Evolutionary conservation across 2,797 vertebrate genomes (phyloP).

Genomic region (Rhynchonycteris naso): DNA sequence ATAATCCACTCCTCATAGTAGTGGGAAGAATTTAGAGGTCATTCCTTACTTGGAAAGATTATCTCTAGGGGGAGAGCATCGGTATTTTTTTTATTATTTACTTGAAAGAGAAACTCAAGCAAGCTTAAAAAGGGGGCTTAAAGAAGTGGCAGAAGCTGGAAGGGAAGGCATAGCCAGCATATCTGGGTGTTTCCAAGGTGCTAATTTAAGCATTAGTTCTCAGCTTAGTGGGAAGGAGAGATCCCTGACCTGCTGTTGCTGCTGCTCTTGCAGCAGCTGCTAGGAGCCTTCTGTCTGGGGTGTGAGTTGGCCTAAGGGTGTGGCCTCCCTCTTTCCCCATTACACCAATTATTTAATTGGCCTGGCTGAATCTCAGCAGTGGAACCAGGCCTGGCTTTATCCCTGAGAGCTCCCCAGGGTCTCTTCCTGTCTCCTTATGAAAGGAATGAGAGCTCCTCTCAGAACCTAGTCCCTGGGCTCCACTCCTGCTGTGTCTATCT

Average conservation of each 20-base stretch:
- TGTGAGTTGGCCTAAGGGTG: slow-evolving; percentile 62
- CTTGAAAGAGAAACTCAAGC: slow-evolving; percentile 63
- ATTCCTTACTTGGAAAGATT: slow-evolving; percentile 53
- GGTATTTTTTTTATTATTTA: slow-evolving; percentile 33
- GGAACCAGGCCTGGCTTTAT: slow-evolving; percentile 58
- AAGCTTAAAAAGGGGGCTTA: slow-evolving; percentile 52
- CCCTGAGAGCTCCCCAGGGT: slow-evolving; percentile 51
- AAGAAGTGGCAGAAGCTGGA: slow-evolving; percentile 44
- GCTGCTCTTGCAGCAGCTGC: slow-evolving; percentile 67
- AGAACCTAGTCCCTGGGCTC: slow-evolving; percentile 24
- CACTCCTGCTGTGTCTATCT: slow-evolving; percentile 41
- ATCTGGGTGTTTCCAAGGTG: slow-evolving; percentile 77
- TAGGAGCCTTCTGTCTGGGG: slow-evolving; percentile 19
- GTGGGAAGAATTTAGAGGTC: slow-evolving; percentile 23
- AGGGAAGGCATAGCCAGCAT: slow-evolving; percentile 48
- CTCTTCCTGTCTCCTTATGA: slow-evolving; percentile 62
- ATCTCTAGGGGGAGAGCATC: slow-evolving; percentile 12
- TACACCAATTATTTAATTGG: slow-evolving; percentile 70
- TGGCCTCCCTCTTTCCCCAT: slow-evolving; percentile 55
- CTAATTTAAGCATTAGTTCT: slow-evolving; percentile 80
- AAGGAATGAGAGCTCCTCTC: slow-evolving; percentile 59
- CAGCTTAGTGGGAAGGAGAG: slow-evolving; percentile 71
- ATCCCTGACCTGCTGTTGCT: slow-evolving; percentile 66
- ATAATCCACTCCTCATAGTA: not conserved
- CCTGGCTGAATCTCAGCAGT: slow-evolving; percentile 54